These are phyloP conservation scores for Onychostoma macrolepis DNA, from an alignment of 2,113 vertebrate genomes.

Conservation along the genomic window DNA sequence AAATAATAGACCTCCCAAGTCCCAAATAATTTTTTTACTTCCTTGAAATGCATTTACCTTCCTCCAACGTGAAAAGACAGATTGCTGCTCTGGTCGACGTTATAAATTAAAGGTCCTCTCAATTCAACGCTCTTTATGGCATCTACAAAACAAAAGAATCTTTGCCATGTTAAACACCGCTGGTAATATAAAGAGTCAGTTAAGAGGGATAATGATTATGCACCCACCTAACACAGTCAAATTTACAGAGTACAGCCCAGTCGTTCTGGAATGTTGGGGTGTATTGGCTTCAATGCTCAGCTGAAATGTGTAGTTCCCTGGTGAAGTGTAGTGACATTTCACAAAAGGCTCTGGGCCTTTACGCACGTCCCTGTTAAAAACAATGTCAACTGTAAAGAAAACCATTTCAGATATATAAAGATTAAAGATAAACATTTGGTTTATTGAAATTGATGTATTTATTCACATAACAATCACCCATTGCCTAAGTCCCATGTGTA, in stretches of 20 bases:
- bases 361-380: slow-evolving; percentile 73
- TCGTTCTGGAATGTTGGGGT: slow-evolving; percentile 66
- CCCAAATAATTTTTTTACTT: neutral
- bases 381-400: neutral
- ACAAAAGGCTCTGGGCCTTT: slow-evolving; percentile 77
- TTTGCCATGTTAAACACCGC: neutral
- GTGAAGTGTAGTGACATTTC: slow-evolving; percentile 74
- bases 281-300: slow-evolving; percentile 77
- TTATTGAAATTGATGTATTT: neutral
- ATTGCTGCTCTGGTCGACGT: slow-evolving; percentile 76
- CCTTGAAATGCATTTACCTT: slow-evolving; percentile 76
- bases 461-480: slow-evolving; percentile 72
- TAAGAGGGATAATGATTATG: neutral
- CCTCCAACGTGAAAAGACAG: slow-evolving; percentile 83
- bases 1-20: neutral
- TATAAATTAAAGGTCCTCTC: slow-evolving; percentile 74
- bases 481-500: slow-evolving; percentile 89
- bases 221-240: slow-evolving; percentile 81
- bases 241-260: slow-evolving; percentile 73
- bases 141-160: slow-evolving; percentile 71
- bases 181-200: neutral
- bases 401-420: no score
- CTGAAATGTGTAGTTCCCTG: slow-evolving; percentile 76
- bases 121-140: slow-evolving; percentile 81
- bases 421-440: neutral